phyloP scores from a whole-genome alignment of 1,140 invertebrate species.

The Sesamia nonagrioides region DNA sequence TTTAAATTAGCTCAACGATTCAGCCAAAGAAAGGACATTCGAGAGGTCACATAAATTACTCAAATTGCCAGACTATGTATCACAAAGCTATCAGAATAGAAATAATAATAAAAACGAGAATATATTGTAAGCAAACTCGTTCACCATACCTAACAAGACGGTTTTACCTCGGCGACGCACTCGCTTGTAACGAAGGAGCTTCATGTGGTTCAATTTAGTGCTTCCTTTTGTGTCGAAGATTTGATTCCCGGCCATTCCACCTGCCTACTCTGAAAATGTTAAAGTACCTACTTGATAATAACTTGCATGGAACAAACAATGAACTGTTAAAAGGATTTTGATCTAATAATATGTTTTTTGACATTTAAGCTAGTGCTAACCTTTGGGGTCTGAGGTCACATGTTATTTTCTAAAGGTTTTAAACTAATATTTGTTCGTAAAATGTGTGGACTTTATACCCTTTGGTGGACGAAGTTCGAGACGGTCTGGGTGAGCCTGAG shows the following conservation, averaged over 20 bases:
- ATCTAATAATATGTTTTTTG: constrained; percentile 36
- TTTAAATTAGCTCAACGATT: too few species aligned
- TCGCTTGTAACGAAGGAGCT: constrained; percentile 26
- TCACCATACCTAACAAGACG: not conserved
- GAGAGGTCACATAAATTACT: too few species aligned
- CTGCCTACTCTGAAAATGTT: constrained; percentile 15
- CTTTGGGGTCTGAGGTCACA: not conserved
- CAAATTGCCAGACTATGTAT: too few species aligned
- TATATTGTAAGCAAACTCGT: not conserved
- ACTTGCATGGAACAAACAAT: constrained; percentile 26
- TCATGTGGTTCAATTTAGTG: constrained; percentile 17
- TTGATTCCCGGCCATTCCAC: constrained; percentile 48
- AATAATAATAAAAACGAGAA: not conserved
- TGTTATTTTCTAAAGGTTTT: constrained; percentile 22
- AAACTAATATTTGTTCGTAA: constrained; percentile 20
- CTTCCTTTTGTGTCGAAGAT: constrained; percentile 50
- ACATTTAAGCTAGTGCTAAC: not conserved
- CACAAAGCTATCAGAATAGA: not conserved
- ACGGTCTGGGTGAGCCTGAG: constrained; percentile 8
- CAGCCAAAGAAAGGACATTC: too few species aligned
- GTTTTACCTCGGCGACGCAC: constrained; percentile 10
- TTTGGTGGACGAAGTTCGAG: constrained; percentile 21
- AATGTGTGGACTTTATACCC: constrained; percentile 25
- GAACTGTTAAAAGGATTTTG: constrained; percentile 6
- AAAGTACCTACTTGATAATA: constrained; percentile 41